Conservation (phyloP, 2,113 vertebrate species). For the Dunckerocampus dactyliophorus region DNA sequence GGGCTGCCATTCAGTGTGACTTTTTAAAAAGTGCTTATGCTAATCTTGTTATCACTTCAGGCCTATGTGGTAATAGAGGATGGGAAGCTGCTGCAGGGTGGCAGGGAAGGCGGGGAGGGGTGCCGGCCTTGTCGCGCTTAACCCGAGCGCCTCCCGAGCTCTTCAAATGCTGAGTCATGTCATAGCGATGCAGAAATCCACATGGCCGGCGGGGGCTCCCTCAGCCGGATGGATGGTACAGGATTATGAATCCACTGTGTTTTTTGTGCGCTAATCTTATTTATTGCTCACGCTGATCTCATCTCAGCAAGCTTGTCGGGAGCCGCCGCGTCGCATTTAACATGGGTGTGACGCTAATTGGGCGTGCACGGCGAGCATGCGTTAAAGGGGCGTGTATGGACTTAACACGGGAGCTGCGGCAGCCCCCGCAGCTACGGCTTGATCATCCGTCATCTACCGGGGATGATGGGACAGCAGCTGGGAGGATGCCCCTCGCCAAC, state of each 20-base stretch:
- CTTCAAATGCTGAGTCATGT: conserved; percentile 12
- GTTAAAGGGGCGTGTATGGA: conserved; percentile 12
- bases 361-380: conserved; percentile 8
- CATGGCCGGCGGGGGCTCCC: conserved; percentile 16
- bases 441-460: conserved; percentile 37
- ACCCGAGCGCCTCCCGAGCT: background rate
- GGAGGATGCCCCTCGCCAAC: conserved; percentile 40
- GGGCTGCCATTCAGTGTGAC: conserved; percentile 58
- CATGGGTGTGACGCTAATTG: conserved; percentile 40
- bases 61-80: conserved; percentile 27
- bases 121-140: background rate
- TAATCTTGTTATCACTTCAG: conserved; percentile 64
- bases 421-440: conserved; percentile 28
- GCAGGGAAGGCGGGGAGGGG: background rate
- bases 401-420: conserved; percentile 6
- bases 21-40: conserved; percentile 59
- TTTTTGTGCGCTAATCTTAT: conserved; percentile 36
- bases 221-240: conserved; percentile 28
- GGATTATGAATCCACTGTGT: conserved; percentile 36
- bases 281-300: conserved; percentile 41
- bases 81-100: background rate
- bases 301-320: conserved; percentile 33
- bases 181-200: conserved; percentile 15
- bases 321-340: conserved; percentile 26
- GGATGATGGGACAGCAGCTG: conserved; percentile 18